Conservation (phyloP, 2,797 vertebrate genomes). For the Somateria mollissima region DNA sequence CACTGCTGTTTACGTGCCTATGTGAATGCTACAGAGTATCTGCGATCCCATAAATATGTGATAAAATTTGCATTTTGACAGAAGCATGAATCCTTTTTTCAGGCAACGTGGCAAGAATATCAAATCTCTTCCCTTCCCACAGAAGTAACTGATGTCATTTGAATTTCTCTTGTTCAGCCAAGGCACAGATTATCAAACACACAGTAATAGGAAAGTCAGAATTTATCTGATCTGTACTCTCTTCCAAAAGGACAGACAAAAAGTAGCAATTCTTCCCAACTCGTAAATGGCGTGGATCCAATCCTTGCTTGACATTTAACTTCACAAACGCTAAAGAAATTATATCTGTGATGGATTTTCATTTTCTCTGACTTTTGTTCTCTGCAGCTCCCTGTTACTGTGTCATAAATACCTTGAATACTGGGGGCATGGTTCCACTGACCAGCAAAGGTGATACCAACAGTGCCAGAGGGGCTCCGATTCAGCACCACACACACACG, state of each 20-base stretch:
- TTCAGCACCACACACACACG: fast-evolving
- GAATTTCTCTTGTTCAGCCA: neutral
- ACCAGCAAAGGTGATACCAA: neutral
- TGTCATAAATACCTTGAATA: neutral
- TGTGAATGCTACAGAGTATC: neutral
- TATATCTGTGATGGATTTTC: neutral
- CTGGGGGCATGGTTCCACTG: neutral
- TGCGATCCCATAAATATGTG: neutral
- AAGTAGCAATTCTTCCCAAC: neutral
- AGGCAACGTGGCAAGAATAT: neutral
- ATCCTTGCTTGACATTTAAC: neutral
- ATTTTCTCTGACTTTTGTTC: neutral
- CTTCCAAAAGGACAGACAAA: neutral
- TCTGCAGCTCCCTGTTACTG: neutral
- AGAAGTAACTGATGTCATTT: neutral
- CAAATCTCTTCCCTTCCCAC: neutral
- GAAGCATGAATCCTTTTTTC: neutral
- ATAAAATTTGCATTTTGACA: neutral
- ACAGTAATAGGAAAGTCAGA: neutral
- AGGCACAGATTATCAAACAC: neutral
- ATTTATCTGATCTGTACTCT: neutral
- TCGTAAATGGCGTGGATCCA: neutral
- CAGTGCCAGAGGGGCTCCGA: neutral
- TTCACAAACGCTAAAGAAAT: neutral
- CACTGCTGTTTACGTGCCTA: neutral